Conservation (phyloP, 2,888 invertebrate species). For the Entomobrya proxima region DNA sequence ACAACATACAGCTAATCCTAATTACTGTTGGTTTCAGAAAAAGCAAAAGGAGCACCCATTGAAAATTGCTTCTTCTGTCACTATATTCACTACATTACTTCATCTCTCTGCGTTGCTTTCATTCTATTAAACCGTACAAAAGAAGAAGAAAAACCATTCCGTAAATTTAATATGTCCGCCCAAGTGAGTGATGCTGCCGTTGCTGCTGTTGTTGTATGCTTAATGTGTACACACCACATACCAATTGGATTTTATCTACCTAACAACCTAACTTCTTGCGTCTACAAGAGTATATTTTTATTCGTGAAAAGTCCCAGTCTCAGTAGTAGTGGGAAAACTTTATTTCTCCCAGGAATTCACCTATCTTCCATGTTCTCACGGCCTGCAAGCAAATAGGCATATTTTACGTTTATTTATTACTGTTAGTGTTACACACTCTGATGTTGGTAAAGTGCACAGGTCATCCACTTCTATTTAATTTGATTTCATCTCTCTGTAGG, state of each 20-base stretch:
- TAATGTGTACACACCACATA: background rate
- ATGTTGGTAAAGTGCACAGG: conserved; percentile 42
- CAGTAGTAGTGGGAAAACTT: conserved; percentile 54
- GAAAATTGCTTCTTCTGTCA: background rate
- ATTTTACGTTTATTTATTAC: background rate
- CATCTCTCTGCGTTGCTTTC: background rate
- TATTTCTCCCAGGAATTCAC: conserved; percentile 30
- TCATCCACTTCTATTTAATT: conserved; percentile 64
- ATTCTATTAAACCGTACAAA: conserved; percentile 14
- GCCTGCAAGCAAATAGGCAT: conserved; percentile 22
- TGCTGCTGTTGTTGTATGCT: background rate
- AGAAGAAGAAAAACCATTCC: conserved; percentile 33
- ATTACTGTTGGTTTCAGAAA: conserved; percentile 60
- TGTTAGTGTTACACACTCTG: conserved; percentile 2
- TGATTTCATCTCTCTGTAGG: conserved; percentile 58
- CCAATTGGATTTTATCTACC: background rate
- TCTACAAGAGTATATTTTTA: background rate
- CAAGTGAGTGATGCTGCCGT: background rate
- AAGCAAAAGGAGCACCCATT: conserved; percentile 42
- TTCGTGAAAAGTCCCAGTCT: conserved; percentile 6
- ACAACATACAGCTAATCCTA: conserved; percentile 52
- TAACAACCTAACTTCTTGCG: background rate
- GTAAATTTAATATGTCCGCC: background rate
- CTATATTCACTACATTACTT: background rate
- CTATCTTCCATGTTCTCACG: conserved; percentile 64